Percentiles rank a stretch among this genome's conserved stretches.
phyloP scores from a whole-genome alignment of 2,797 vertebrate species.

The Psittacula echo region DNA sequence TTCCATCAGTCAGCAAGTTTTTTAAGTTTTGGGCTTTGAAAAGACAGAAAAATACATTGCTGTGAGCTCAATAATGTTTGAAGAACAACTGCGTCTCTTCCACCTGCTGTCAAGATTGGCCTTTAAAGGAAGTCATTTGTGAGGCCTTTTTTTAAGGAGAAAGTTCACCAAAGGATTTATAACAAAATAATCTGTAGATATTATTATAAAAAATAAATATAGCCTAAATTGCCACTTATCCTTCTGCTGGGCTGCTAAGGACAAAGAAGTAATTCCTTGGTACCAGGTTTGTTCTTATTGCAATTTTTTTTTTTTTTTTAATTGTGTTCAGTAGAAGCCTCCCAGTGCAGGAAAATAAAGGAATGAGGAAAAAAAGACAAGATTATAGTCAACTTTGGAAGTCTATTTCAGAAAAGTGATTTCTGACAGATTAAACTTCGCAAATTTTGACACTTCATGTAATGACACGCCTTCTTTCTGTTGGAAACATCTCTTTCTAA shows the following conservation, averaged over 20 bases:
- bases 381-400: background rate
- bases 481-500: background rate
- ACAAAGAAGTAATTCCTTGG: background rate
- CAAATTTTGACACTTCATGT: background rate
- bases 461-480: background rate
- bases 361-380: background rate
- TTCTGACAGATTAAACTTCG: background rate
- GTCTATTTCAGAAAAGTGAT: background rate
- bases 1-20: background rate
- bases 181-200: background rate
- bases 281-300: background rate
- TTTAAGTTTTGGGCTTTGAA: background rate
- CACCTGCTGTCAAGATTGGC: background rate
- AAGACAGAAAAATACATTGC: background rate
- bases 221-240: background rate
- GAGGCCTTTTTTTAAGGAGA: background rate
- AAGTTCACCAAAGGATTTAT: background rate
- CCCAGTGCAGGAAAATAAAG: background rate
- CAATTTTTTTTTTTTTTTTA: background rate
- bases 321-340: background rate
- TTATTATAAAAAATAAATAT: background rate
- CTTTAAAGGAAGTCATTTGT: background rate
- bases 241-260: background rate
- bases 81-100: background rate
- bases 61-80: background rate